Base-by-base conservation (phyloP, 2,113 vertebrate genomes). In the Varanus komodoensis region DNA sequence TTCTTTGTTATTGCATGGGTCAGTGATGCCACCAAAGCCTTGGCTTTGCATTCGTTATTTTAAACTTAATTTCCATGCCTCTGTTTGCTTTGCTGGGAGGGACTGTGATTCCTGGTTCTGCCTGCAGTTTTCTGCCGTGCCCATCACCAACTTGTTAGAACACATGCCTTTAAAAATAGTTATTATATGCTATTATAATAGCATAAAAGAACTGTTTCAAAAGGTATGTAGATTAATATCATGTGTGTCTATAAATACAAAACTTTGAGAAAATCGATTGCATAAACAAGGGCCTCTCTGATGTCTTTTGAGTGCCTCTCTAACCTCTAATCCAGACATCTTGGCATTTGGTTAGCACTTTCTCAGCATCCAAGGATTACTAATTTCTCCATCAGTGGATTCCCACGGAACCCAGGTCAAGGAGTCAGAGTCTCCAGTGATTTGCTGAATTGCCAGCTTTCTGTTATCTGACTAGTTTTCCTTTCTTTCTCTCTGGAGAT, bases 381-480 rank as follows among this genome's bases (percentile, higher is more conserved):
- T 95, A 90, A 92, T 95, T 93, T 94, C 29, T 91, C 90, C 93
- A 34, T 86, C 90, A 95, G 92, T 94, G 29, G 29, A 19, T 38
- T 83, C 75, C 52, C 74, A 67, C 73, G 57, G 92, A 94, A 38
- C 90, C 93, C 4, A 89, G 84, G 38, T 86, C 64, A 0, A 0
- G 19, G 44, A 93, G 90, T 71, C 91, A 78, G 54, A 52, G 86
- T 93, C 74, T 89, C 93, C 92, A 93, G 92, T 85, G 81, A 81
- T 64, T 92, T 92, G 44, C 64, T 91, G 50, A 69, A 29, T 88
- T 89, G 57, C 81, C 84, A 91, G 82, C 50, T 64, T 9, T 21
- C n/a, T 82, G 17, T 27, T 90, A 85, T 91, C 90, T 71, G 84
- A 77, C 54, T 75, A 11, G 0, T 57, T 89, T 68, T 67, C 14